Evolutionary conservation across 2,888 invertebrate species (phyloP).

Genomic region (Chymomyza fuscimana): DNA sequence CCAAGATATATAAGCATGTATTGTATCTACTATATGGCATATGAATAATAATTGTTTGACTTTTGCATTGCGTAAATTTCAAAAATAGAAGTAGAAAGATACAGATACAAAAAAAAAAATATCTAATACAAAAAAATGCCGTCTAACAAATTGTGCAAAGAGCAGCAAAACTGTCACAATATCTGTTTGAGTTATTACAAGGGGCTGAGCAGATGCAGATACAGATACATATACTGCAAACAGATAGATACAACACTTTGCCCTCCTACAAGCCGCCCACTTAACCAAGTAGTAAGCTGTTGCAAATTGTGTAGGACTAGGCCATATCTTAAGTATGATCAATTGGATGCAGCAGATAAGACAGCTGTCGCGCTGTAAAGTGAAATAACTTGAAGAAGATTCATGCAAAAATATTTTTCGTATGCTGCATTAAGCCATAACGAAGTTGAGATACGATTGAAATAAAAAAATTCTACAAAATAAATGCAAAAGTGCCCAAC

Average conservation of each 20-base stretch:
- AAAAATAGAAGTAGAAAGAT: conserved; percentile 59
- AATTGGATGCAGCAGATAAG: too few species aligned
- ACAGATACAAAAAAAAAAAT: not conserved
- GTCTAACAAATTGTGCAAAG: not conserved
- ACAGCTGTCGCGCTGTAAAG: too few species aligned
- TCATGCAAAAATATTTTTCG: too few species aligned
- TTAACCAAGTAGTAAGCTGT: too few species aligned
- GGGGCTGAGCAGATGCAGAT: not conserved
- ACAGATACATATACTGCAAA: not conserved
- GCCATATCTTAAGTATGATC: too few species aligned
- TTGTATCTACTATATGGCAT: conserved; percentile 11
- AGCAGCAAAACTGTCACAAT: not conserved
- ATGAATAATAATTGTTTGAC: conserved; percentile 64
- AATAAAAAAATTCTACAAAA: too few species aligned
- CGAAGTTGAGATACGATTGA: too few species aligned
- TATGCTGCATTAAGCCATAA: too few species aligned
- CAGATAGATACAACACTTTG: not conserved
- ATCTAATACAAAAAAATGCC: conserved; percentile 10
- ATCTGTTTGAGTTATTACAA: not conserved
- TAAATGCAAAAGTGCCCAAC: too few species aligned
- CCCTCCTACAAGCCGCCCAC: too few species aligned
- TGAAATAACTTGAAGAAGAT: too few species aligned
- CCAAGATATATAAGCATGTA: not conserved
- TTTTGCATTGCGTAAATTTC: conserved; percentile 69
- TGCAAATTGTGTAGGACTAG: too few species aligned